Conservation (phyloP, 2,113 vertebrate species). For the Gadus chalcogrammus region DNA sequence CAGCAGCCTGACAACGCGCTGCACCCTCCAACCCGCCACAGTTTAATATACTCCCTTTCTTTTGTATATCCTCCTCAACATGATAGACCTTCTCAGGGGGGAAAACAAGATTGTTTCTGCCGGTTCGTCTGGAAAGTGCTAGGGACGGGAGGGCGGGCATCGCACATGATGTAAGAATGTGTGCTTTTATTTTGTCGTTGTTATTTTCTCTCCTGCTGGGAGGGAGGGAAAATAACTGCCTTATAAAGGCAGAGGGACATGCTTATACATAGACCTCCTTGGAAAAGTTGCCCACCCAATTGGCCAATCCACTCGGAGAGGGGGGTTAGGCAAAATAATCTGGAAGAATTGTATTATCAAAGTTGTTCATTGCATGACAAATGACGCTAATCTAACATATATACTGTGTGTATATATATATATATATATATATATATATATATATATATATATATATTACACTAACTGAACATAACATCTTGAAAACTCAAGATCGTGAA, state of each 20-base stretch:
- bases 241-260: constrained; percentile 58
- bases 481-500: constrained; percentile 68
- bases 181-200: background rate
- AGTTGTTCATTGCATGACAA: constrained; percentile 4
- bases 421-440: background rate
- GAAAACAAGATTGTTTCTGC: constrained; percentile 19
- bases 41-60: constrained; percentile 33
- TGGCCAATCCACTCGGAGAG: no score
- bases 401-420: background rate
- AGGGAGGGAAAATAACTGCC: constrained; percentile 49
- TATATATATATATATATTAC: background rate
- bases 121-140: constrained; percentile 18
- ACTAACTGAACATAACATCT: constrained; percentile 37
- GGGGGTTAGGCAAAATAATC: constrained; percentile 31
- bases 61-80: constrained; percentile 25
- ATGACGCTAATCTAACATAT: constrained; percentile 36
- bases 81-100: constrained; percentile 27
- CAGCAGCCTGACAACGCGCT: background rate
- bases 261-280: constrained; percentile 63
- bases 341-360: constrained; percentile 57
- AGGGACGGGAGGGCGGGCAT: constrained; percentile 29
- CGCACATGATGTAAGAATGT: constrained; percentile 50
- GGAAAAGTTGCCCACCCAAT: constrained; percentile 24
- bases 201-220: constrained; percentile 24
- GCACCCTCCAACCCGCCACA: background rate